Evolutionary conservation across 2,888 invertebrate genomes (phyloP), one percentile per base, ranked within the genome.

Genomic region (Cataglyphis cursor): DNA sequence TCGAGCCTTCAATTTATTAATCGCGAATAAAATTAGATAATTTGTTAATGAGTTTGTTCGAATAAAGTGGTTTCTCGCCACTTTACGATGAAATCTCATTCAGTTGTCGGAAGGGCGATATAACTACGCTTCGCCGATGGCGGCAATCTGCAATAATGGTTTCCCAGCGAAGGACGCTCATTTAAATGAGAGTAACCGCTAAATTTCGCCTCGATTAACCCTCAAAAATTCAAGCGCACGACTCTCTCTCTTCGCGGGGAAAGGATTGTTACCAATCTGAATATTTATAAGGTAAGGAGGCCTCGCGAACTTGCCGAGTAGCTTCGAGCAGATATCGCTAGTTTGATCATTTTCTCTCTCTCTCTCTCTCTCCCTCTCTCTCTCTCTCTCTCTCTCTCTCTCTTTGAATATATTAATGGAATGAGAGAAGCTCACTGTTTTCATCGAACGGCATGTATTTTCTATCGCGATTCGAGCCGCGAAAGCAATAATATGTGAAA

Each of bases 241-340:
- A 88, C 80, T 85, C 81, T 82, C 81, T 82, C 86, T 75, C 57
- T 57, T 61, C 54, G 84, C 44, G 72, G 82, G 75, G 85, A 87
- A 84, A 86, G 90, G 89, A 78, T 88, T 74, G 83, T 61, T 57
- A 66, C 62, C 87, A 83, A 90, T 89, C 90, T 92, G 90, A 92
- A 92, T 92, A 92, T 92, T 92, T 92, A 92, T 92, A 90, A 92
- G 91, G 86, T 68, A 86, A 84, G 85, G 72, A 88, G 84, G 85
- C 86, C 82, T 83, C 82, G 84, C 83, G 76, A 91, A 90, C 90
- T 91, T 89, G 59, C 78, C 81, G 89, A 88, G 89, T 84, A 88
- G 88, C 87, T 89, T 87, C 73, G 74, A 82, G 62, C 84, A 68
- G 88, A 88, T 90, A 88, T 88, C 85, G 87, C 31, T 85, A 81